Base-by-base conservation (phyloP, 2,888 invertebrate species). In the Catotricha subobsoleta region DNA sequence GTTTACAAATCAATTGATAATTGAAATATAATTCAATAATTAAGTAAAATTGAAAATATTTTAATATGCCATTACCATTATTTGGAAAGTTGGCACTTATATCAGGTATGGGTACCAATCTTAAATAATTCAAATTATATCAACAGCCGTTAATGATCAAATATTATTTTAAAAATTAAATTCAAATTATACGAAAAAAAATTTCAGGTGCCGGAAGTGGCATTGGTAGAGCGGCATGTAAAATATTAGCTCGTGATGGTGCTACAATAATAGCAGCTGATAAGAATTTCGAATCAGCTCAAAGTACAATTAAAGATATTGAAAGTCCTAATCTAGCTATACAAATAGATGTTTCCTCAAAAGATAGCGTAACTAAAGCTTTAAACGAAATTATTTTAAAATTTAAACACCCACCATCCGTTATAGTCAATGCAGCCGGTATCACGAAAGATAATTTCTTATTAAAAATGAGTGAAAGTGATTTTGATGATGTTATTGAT, bases 371-470 rank as follows among this genome's bases (percentile, higher is more conserved):
- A 0, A 62, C 69, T 40, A 59, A 64, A 20, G 69, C 75, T 2
- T 60, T 84, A 2, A 55, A 68, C 39, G 64, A 65, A 39, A 64
- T 72, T 2, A 51, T 72, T 15, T 60, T 68, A 3, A 69, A 71
- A 42, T 87, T 76, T 54, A 68, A 69, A 44, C 62, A 64, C 23
- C 74, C 81, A 1, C 87, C 92, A 0, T 74, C 74, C 3, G 73
- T 92, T 43, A 66, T 91, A 25, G 80, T 92, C 1, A 94, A 94
- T 62, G 82, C 78, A 7, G 92, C 91, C 12, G 91, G 91, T 2
- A 84, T 92, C n/a, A 81, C 79, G 0, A 67, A 78, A 42, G 90
- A 91, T 57, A 78, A 78, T 47, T 84, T 84, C 60, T 56, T 94
- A 43, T 55, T 87, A n/a, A 86, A 91, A 57, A 67, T 92, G 60